Conservation (phyloP, 2,888 invertebrate genomes). For the Cataglyphis livida region DNA sequence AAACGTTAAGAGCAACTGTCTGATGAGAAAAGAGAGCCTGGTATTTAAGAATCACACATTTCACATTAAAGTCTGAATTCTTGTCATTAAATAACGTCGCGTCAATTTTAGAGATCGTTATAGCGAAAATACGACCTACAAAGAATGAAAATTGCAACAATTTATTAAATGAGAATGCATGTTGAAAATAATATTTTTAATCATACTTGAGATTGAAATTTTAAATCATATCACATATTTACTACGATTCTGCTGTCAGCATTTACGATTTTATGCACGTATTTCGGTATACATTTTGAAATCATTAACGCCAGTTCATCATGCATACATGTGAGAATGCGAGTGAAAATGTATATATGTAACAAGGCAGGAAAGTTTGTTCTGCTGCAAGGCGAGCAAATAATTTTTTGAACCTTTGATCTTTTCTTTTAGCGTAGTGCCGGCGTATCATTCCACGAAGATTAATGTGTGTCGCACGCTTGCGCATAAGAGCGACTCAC, state of each 20-base stretch:
- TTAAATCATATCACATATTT: not conserved
- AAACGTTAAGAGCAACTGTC: constrained; percentile 29
- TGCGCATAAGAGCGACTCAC: constrained; percentile 54
- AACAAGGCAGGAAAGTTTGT: constrained; percentile 50
- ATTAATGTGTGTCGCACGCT: constrained; percentile 54
- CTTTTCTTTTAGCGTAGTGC: constrained; percentile 20
- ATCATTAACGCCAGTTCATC: constrained; percentile 21
- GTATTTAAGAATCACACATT: constrained; percentile 12
- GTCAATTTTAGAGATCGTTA: not conserved
- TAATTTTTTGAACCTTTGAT: constrained; percentile 65
- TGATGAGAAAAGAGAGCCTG: constrained; percentile 6
- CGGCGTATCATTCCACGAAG: constrained; percentile 37
- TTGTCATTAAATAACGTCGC: not conserved
- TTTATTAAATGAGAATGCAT: constrained; percentile 4
- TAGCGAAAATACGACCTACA: not conserved
- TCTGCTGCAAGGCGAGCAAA: constrained; percentile 44
- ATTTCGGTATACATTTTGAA: constrained; percentile 1
- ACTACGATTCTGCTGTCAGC: constrained; percentile 1
- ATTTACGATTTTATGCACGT: constrained; percentile 26
- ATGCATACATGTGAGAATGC: not conserved
- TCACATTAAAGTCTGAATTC: not conserved
- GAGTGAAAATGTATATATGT: not conserved
- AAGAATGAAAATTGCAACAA: not conserved
- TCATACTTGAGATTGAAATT: not conserved
- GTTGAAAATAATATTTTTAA: constrained; percentile 16